Evolutionary conservation across 2,113 vertebrate species (phyloP).

Genomic region (Neoarius graeffei): DNA sequence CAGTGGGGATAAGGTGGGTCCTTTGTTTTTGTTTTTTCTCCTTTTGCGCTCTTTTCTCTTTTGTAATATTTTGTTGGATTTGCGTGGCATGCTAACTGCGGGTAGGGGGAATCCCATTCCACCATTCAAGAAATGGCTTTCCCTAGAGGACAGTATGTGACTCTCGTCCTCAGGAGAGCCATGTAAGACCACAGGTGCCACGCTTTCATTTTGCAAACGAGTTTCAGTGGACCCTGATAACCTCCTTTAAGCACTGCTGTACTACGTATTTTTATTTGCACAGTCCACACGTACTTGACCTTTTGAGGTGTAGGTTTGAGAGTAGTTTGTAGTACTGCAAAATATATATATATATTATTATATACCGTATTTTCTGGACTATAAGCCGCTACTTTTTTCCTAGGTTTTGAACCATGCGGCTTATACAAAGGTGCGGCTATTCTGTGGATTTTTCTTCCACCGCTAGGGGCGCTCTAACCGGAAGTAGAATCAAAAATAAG

Average conservation of each 20-base stretch:
- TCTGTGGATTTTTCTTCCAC: too few species aligned
- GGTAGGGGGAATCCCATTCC: background rate
- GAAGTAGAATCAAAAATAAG: too few species aligned
- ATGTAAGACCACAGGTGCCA: background rate
- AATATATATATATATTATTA: too few species aligned
- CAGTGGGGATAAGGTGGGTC: constrained; percentile 86
- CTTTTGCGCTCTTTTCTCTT: background rate
- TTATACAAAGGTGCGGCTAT: too few species aligned
- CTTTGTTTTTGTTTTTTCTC: background rate
- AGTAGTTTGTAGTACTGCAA: background rate
- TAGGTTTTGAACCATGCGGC: too few species aligned
- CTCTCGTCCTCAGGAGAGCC: background rate
- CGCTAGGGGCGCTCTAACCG: too few species aligned
- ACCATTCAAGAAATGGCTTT: background rate
- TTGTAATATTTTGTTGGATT: background rate
- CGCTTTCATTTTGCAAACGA: background rate
- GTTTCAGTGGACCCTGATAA: background rate
- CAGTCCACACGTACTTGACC: background rate
- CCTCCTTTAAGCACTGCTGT: background rate
- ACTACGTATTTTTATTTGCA: background rate
- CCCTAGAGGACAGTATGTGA: background rate
- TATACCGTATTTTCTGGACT: too few species aligned
- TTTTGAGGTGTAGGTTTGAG: background rate
- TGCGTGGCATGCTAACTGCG: background rate
- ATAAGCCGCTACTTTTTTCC: too few species aligned